Percentiles rank a stretch among this genome's conserved stretches.
phyloP scores from a whole-genome alignment of 2,888 invertebrate genomes.

The Eupithecia centaureata region DNA sequence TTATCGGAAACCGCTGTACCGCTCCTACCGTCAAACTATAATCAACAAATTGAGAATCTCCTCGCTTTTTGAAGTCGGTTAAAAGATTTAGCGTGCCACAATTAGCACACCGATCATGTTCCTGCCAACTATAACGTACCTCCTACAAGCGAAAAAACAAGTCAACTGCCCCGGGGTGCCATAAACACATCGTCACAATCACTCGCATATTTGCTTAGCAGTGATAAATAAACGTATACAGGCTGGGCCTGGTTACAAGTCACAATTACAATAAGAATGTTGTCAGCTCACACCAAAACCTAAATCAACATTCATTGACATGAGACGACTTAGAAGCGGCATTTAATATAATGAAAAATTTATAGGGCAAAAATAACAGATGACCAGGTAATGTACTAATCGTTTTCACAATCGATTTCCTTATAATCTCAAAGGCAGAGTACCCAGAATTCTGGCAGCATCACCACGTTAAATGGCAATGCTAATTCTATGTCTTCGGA shows the following conservation, averaged over 20 bases:
- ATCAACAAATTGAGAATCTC: too few species aligned
- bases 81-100: background rate
- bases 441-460: too few species aligned
- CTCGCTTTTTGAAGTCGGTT: too few species aligned
- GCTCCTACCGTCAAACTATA: too few species aligned
- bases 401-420: too few species aligned
- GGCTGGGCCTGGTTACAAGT: conserved; percentile 68
- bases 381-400: too few species aligned
- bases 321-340: conserved; percentile 28
- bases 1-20: too few species aligned
- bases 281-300: conserved; percentile 62
- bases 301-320: conserved; percentile 43
- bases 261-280: conserved; percentile 71
- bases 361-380: too few species aligned
- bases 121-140: conserved; percentile 14
- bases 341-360: too few species aligned
- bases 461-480: too few species aligned
- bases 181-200: conserved; percentile 36
- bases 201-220: conserved; percentile 56
- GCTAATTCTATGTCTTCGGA: too few species aligned
- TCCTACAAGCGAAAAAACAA: conserved; percentile 22
- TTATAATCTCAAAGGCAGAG: too few species aligned
- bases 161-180: conserved; percentile 24
- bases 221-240: conserved; percentile 66
- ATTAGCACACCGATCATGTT: conserved; percentile 9